Evolutionary conservation across 2,797 vertebrate genomes (phyloP).

Genomic region (Monodelphis domestica): DNA sequence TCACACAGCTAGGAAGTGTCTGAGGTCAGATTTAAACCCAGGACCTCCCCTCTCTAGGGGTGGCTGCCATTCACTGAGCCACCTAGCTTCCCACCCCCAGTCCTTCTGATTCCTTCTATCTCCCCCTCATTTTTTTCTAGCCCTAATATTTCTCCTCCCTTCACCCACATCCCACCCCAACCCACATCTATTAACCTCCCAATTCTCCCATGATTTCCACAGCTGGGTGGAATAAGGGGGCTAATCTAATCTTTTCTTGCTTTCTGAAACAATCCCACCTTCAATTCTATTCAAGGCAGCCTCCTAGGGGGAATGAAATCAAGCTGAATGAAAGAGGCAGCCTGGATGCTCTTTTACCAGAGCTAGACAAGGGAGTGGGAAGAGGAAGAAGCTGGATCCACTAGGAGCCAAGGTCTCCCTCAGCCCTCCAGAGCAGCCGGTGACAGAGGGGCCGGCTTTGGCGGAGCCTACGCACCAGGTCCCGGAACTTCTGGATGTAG

Average conservation of each 20-base stretch:
- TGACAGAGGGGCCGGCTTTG: background rate
- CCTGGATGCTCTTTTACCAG: background rate
- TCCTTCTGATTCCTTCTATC: background rate
- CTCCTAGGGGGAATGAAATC: background rate
- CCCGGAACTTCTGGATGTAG: conserved; percentile 83
- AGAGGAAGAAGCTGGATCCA: too few species aligned
- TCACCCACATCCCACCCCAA: background rate
- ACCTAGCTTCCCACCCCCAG: too few species aligned
- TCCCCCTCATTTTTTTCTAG: background rate
- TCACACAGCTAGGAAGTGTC: too few species aligned
- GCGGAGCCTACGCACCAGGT: conserved; percentile 79
- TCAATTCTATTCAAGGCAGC: too few species aligned
- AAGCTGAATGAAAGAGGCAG: background rate
- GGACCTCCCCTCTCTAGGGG: too few species aligned
- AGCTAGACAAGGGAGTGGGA: background rate
- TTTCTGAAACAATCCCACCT: background rate
- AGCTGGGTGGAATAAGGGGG: background rate
- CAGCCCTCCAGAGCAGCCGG: background rate
- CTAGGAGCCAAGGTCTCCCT: background rate
- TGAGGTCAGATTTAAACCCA: too few species aligned
- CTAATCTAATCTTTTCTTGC: background rate
- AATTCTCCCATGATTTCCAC: background rate
- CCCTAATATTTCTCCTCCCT: background rate
- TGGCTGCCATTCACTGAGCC: too few species aligned
- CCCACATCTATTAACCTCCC: background rate